These are phyloP conservation scores for Panthera leo DNA, from an alignment of 2,113 vertebrate species.

Conservation along the genomic window DNA sequence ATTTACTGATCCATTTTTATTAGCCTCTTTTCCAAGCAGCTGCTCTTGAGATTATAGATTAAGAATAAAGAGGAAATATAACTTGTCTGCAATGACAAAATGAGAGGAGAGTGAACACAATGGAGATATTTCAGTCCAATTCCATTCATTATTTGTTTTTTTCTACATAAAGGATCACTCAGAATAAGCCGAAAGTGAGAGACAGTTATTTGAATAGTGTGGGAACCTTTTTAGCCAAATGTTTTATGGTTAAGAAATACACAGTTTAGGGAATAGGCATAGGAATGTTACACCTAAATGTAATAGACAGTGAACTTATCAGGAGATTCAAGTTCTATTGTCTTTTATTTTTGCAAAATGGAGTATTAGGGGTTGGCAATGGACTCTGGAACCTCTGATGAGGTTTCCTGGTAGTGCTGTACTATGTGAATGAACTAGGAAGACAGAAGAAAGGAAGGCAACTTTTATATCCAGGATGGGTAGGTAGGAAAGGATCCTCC, in stretches of 20 bases:
- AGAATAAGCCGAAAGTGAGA: background rate
- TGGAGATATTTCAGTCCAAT: background rate
- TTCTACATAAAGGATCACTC: background rate
- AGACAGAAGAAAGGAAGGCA: background rate
- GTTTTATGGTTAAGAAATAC: background rate
- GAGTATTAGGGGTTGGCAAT: background rate
- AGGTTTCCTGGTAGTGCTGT: background rate
- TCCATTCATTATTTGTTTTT: slow-evolving; percentile 1
- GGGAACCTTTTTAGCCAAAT: background rate
- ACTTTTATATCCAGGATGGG: background rate
- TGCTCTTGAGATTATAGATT: background rate
- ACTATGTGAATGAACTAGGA: background rate
- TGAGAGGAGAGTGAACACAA: background rate
- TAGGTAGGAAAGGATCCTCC: too few species aligned
- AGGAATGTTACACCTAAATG: background rate
- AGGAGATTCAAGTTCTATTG: background rate
- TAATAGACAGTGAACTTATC: background rate
- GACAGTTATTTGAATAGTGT: background rate
- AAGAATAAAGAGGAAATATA: background rate
- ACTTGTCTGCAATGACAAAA: background rate
- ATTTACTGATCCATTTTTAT: background rate
- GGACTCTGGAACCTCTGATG: background rate
- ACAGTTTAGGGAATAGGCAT: background rate
- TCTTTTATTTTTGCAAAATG: background rate
- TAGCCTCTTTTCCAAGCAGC: background rate